These are phyloP conservation scores for Automeris io DNA, from an alignment of 2,888 invertebrate genomes.

Conservation along the genomic window DNA sequence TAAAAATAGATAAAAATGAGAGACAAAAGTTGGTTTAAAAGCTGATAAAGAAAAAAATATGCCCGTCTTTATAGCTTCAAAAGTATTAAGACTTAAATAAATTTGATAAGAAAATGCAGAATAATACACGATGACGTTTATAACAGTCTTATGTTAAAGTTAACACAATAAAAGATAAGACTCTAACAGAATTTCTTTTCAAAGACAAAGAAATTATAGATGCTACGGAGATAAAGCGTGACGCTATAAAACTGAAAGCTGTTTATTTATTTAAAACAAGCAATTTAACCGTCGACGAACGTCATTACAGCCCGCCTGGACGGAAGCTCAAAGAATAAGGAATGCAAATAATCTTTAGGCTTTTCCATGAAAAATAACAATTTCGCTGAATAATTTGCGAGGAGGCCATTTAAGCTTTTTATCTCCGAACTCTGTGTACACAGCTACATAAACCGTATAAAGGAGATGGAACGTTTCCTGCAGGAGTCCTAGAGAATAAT, in stretches of 20 bases:
- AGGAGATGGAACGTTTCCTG: conserved; percentile 55
- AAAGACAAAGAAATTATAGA: conserved; percentile 22
- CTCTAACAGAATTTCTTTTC: conserved; percentile 5
- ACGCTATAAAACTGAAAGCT: conserved; percentile 35
- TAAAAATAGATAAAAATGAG: no score
- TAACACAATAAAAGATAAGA: no score
- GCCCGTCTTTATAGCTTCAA: no score
- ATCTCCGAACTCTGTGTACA: conserved; percentile 66
- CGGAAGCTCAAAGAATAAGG: conserved; percentile 40
- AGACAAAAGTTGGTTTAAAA: no score
- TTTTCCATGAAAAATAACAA: conserved; percentile 58
- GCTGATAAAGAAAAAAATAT: no score
- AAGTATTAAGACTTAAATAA: background rate
- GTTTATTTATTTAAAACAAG: conserved; percentile 56
- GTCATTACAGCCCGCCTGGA: conserved; percentile 40
- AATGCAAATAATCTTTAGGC: conserved; percentile 46
- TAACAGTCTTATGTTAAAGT: background rate
- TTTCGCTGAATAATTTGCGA: conserved; percentile 64
- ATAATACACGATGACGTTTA: background rate
- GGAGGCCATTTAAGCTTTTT: conserved; percentile 69
- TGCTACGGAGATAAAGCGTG: conserved; percentile 22
- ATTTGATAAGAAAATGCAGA: background rate
- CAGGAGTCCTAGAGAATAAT: conserved; percentile 58
- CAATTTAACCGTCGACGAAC: conserved; percentile 47
- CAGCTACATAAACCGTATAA: conserved; percentile 60